Base-by-base conservation (phyloP, 2,113 vertebrate species). In the Zapornia atra region DNA sequence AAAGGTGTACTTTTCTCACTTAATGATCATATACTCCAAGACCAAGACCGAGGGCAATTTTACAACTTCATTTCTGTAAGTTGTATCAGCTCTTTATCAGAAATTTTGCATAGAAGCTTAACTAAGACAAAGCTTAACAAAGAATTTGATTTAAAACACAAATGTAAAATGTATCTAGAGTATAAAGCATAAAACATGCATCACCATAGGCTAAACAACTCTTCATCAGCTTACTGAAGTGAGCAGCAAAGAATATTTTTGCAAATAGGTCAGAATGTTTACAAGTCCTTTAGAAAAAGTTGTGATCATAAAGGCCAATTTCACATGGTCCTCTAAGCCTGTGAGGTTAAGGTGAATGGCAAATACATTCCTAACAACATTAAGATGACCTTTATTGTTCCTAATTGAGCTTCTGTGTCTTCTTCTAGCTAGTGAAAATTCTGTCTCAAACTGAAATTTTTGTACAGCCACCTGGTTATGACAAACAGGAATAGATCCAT, bases 131-230 rank as follows among this genome's bases (percentile, higher is more conserved):
- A 31, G 93, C 12, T 18, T 46, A 20, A 44, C 26, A 93, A 96
- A 84, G 60, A n/a, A 73, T 18, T n/a, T 59, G 17, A 77, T 68
- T 97, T 98, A 94, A 98, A 96, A 98, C 97, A 86, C 42, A 90
- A 97, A 94, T 91, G 91, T 76, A 96, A 97, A 98, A 97, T 90
- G 96, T 84, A 96, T 84, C 81, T 87, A 59, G 93, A 33, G 50
- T 82, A 60, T 46, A 80, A 85, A 82, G 25, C 29, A 66, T 13
- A 83, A 46, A 46, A 11, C 10, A 2, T 11, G 63, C 9, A 48
- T 34, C 38, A 26, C 29, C 64, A 61, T 6, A 80, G 17, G 28
- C 19, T 29, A 42, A 90, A 59, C 17, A 78, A 18, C 16, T 59
- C 73, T 40, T 75, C 18, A 61, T 56, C 28, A 59, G 14, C 38